Base-by-base conservation (phyloP, 2,113 vertebrate genomes). In the Xenotilapia caudafasciata region DNA sequence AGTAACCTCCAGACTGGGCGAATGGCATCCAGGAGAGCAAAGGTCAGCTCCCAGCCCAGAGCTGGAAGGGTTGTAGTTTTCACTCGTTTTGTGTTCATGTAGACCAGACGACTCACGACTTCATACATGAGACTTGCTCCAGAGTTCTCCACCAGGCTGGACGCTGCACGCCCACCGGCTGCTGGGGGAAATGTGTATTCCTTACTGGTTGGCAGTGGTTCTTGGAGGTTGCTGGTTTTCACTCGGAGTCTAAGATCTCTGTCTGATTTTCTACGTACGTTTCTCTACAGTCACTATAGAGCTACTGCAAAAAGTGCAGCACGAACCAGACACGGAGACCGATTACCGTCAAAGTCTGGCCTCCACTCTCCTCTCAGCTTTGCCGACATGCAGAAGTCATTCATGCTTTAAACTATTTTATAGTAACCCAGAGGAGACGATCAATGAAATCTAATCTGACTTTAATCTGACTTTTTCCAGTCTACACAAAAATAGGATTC, bases 101-200 rank as follows among this genome's bases (percentile, higher is more conserved):
- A 4, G 58, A 62, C 21, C n/a, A 23, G n/a, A 54, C 0, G 28
- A 10, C 0, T 65, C 60, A n/a, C 7, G 2, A 17, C 31, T 7
- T 62, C 9, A 2, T 0, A 5, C 58, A 7, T 7, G 31, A 35
- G 31, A 62, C 17, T 62, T 1, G 0, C 35, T 40, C 12, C 0
- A 68, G 19, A 60, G 2, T 45, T 45, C 35, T 70, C 65, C 38
- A 3, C 58, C 56, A 21, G 7, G 2, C 62, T 40, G 33, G 10
- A 14, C 5, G 11, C 0, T n/a, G 35, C 13, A 13, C 35, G 15
- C 2, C n/a, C 35, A 9, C 56, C 4, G 3, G 38, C 40, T 73
- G 21, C 21, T 70, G 8, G 65, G 65, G 7, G 3, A 26, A 4
- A 15, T 42, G 21, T 45, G 35, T 0, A 14, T 15, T 70, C 65